Evolutionary conservation across 2,113 vertebrate species (phyloP).

Genomic region (Gambusia holbrooki): DNA sequence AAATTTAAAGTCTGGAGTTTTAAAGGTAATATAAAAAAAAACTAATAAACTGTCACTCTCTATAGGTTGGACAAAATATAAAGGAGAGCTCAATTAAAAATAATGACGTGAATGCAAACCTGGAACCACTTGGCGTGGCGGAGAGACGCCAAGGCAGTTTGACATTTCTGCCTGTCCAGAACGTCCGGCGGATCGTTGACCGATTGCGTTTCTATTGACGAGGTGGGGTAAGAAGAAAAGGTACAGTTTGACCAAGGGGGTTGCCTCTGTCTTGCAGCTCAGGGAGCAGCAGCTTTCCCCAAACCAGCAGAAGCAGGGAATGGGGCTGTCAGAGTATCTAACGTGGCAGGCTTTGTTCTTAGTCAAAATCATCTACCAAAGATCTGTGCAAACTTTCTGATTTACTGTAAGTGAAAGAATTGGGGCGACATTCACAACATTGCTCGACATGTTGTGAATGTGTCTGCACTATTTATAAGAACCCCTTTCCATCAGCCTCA

Average conservation of each 20-base stretch:
- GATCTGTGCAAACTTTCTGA: conserved; percentile 2
- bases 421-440: conserved; percentile 6
- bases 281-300: conserved; percentile 88
- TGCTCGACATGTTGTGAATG: conserved; percentile 20
- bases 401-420: conserved; percentile 2
- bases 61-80: conserved; percentile 36
- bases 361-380: conserved; percentile 16
- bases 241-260: conserved; percentile 99
- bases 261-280: conserved; percentile 92
- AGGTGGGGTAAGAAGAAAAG: conserved; percentile 99
- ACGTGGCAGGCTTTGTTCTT: conserved; percentile 54
- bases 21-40: conserved; percentile 1
- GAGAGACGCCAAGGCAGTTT: conserved; percentile 99
- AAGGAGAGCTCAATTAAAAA: conserved; percentile 72
- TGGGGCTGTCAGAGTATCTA: conserved; percentile 37
- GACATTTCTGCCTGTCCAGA: conserved; percentile 99
- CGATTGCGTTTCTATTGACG: conserved; percentile 97
- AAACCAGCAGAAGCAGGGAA: conserved; percentile 77
- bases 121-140: conserved; percentile 99
- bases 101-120: conserved; percentile 99
- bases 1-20: conserved; percentile 12
- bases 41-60: conserved; percentile 26
- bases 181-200: conserved; percentile 96
- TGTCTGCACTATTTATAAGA: conserved; percentile 5
- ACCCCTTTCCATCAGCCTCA: conserved; percentile 60